A percentile compares a stretch with the other conserved stretches of the same genome.
phyloP scores from a whole-genome alignment of 2,113 vertebrate species.

The Myotis davidii region DNA sequence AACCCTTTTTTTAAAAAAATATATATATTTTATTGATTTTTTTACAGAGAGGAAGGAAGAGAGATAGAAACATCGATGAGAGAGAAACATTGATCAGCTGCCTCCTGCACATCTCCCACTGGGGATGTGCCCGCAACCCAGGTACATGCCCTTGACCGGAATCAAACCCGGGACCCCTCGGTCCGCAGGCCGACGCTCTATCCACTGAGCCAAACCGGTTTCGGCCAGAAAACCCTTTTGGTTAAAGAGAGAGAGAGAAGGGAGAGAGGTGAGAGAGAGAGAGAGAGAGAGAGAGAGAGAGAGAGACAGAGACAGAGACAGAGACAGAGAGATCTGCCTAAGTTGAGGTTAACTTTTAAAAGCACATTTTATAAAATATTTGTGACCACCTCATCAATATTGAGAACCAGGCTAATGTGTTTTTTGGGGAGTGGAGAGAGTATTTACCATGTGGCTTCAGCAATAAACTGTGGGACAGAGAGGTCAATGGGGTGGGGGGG shows the following conservation, averaged over 20 bases:
- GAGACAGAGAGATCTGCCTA: not conserved
- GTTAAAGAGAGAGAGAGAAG: not conserved
- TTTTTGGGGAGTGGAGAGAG: not conserved
- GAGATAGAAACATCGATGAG: too few relatives aligned
- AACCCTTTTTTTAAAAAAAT: too few relatives aligned
- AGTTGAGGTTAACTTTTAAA: conserved; percentile 3
- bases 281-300: not conserved
- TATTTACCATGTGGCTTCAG: not conserved
- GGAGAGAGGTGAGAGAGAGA: fast-evolving
- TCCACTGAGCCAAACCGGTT: too few relatives aligned
- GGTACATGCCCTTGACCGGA: too few relatives aligned
- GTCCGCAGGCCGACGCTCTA: too few relatives aligned
- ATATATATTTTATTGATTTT: too few relatives aligned
- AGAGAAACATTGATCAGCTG: too few relatives aligned
- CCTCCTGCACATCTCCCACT: too few relatives aligned
- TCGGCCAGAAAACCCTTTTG: not conserved
- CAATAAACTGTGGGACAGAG: conserved; percentile 1
- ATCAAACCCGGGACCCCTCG: too few relatives aligned
- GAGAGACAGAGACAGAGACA: fast-evolving
- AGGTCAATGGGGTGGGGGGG: too few relatives aligned
- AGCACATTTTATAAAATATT: not conserved
- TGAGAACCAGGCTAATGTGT: not conserved
- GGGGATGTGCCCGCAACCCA: too few relatives aligned
- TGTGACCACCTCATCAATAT: not conserved
- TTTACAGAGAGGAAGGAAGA: too few relatives aligned